Base-by-base conservation (phyloP, 1,140 invertebrate species). In the Musca vetustissima region DNA sequence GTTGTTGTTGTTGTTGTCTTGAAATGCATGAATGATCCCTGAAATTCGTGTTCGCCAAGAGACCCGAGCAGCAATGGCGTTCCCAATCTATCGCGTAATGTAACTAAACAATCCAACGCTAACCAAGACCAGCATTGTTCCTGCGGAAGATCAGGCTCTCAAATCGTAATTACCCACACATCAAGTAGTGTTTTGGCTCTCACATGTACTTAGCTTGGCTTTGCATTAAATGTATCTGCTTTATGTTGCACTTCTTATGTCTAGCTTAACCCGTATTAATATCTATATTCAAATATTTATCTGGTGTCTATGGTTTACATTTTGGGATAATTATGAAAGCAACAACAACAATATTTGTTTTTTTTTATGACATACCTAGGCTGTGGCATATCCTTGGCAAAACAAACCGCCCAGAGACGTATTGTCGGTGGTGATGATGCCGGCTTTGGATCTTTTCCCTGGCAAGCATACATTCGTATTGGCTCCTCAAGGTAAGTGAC, bases 401-500 rank as follows among this genome's bases (percentile, higher is more conserved):
- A 93, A 76, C 91, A 92, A 78, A 91, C 90, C 69, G 94, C 93
- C 2, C 93, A 95, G 76, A 87, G 93, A 25, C 85, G 95, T 74
- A 96, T 97, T 70, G 95, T 97, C 50, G 95, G 95, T 7, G 95
- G 95, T 1, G 93, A 95, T 75, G 94, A 96, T 79, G 93, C 94
- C 0, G 94, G 93, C 43, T 97, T 97, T 82, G 95, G 94, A 52
- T 93, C 92, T 67, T 97, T 97, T 83, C 95, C 95, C 28, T 97
- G 95, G 95, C 94, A 96, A 88, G 96, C 95, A 1, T 96, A 97
- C 83, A 96, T 97, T 72, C 86, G 94, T 76, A 96, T 97, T 67
- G 90, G 94, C 77, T 91, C 93, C 68, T 87, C 89, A 72, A 88
- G 89, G 89, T 90, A 69, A 76, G 72, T 66, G 15, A 8, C 2